Base-by-base conservation (phyloP, 2,888 invertebrate genomes). In the Nebria brevicollis region DNA sequence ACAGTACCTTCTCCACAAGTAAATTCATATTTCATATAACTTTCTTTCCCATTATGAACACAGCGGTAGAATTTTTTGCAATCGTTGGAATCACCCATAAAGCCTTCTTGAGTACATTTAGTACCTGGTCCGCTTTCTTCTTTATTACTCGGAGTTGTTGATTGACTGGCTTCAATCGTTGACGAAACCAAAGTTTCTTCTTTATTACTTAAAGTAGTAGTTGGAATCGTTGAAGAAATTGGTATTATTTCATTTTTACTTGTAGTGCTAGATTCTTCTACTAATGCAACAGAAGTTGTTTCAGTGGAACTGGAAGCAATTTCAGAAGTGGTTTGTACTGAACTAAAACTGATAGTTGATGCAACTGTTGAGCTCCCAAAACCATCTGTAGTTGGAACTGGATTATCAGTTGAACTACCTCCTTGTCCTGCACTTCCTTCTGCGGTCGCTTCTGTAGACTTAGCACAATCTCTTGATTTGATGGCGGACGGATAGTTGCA, bases 1-100 rank as follows among this genome's bases (percentile, higher is more conserved):
- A 94, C 93, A 5, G 95, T 96, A 76, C 95, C 95, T 77, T 93
- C 92, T 2, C 93, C 94, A 87, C 96, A 96, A 11, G 89, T 90
- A 87, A 94, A 96, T 83, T 94, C 93, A 86, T 94, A 93, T 88
- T 92, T 93, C 74, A 89, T 92, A 85, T 90, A 94, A 2, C 90
- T 90, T 82, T 91, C 92, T 41, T 90, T 89, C 0, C 92, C 93
- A 86, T 92, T 91, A 82, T 91, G 90, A 20, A 75, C 75, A 25
- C 68, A 77, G 34, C 68, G 34, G 41, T 77, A 77, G 42, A 66
- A 15, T 66, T 78, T 94, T 82, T 78, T 20, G 41, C 65, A 73
- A 86, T 79, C 79, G 15, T 74, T 15, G 25, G 65, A 65, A 68
- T 79, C 54, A 15, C 43, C 41, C 11, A 79, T 42, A 54, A 75